These are phyloP conservation scores for Blennius ocellaris DNA, from an alignment of 2,113 vertebrate species.

Conservation along the genomic window DNA sequence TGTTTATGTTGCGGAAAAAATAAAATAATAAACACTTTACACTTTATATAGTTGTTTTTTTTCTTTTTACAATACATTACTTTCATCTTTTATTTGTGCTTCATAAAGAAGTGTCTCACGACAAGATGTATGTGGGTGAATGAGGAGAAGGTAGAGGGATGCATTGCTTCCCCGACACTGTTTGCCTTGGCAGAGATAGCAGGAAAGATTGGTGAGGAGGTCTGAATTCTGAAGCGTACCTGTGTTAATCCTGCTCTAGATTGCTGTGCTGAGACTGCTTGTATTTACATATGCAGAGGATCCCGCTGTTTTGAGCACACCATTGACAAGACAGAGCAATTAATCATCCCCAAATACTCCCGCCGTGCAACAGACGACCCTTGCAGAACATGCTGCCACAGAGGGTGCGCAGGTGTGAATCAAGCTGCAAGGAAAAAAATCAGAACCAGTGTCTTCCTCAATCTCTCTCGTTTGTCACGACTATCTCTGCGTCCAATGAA, in stretches of 20 bases:
- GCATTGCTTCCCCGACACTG: constrained; percentile 61
- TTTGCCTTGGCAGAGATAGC: constrained; percentile 77
- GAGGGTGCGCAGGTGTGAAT: constrained; percentile 90
- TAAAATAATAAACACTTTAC: too few relatives aligned
- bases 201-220: constrained; percentile 82
- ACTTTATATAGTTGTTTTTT: too few relatives aligned
- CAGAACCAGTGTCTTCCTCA: constrained; percentile 52
- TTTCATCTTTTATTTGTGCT: constrained; percentile 22
- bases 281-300: constrained; percentile 91
- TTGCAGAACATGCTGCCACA: constrained; percentile 85
- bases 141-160: constrained; percentile 60
- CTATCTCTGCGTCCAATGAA: constrained; percentile 50
- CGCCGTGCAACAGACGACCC: constrained; percentile 85
- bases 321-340: constrained; percentile 92
- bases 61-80: too few relatives aligned
- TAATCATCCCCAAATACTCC: constrained; percentile 94
- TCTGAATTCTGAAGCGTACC: constrained; percentile 77
- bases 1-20: too few relatives aligned
- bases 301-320: constrained; percentile 90
- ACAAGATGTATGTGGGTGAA: constrained; percentile 61
- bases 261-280: constrained; percentile 86
- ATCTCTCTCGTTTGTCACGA: constrained; percentile 58
- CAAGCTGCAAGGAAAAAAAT: constrained; percentile 81
- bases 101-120: constrained; percentile 11
- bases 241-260: constrained; percentile 88